Base-by-base conservation (phyloP, 2,113 vertebrate species). In the Lagopus muta region DNA sequence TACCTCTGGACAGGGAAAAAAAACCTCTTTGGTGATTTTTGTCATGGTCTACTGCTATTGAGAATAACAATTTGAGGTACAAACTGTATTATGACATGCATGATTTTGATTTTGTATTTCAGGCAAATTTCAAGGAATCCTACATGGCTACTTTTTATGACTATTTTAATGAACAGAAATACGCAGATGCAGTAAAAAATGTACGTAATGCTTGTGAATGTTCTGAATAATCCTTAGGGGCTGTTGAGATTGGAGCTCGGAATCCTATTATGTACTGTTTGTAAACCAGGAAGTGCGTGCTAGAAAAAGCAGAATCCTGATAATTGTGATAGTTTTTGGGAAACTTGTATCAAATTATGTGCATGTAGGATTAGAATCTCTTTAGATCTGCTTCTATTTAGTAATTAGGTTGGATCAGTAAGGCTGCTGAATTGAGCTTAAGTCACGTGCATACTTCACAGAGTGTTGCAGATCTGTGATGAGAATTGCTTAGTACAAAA, bases 61-160 rank as follows among this genome's bases (percentile, higher is more conserved):
- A 52, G 20, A 87, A 27, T 64, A 77, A 47, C 47, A 66, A 71
- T 93, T 93, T 91, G 54, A 93, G 54, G 6, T 83, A 40, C 62
- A 61, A 92, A 90, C 62, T 52, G 11, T 72, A 25, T 77, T 61
- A 47, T 50, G 64, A 86, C 69, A 62, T 38, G 38, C 66, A 38
- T 71, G 47, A 13, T 43, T 91, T 88, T 81, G 71, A 38, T 92
- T 95, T 97, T 96, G 60, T 64, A 21, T 97, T 98, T 71, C 86
- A 99, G 99, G 99, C 99, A 92, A 99, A 98, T 95, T 99, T 99
- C 92, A 99, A 99, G 96, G 99, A 99, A 95, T 98, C 99, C 5
- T 99, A 99, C 97, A 99, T 99, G 99, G 99, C 99, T 67, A 97
- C 98, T 0, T 99, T 99, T 97, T 99, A 99, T 71, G 99, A 99